Conservation (phyloP, 2,888 invertebrate species). For the Leptogaster cylindrica region DNA sequence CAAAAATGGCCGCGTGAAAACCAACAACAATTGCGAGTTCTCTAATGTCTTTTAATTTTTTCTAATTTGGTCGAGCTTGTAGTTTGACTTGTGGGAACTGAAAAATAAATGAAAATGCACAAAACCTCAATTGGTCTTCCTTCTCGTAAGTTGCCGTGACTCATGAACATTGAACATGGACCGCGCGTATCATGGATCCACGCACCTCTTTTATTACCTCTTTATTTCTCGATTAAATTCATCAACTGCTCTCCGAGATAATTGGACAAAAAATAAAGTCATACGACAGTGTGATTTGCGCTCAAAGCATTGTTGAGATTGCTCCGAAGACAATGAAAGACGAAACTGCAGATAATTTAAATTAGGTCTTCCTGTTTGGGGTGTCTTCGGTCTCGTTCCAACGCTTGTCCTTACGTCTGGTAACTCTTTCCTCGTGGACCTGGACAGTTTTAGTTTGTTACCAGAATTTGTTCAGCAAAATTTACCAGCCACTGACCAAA, state of each 20-base stretch:
- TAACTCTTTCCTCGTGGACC: not conserved
- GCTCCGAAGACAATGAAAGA: not conserved
- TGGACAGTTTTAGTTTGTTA: not conserved
- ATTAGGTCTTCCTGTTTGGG: slow-evolving; percentile 29
- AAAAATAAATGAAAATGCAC: too few relatives aligned
- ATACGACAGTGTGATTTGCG: not conserved
- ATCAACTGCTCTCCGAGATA: slow-evolving; percentile 19
- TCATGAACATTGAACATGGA: not conserved
- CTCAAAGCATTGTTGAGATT: not conserved
- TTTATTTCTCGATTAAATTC: slow-evolving; percentile 6
- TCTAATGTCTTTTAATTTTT: too few relatives aligned
- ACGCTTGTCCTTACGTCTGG: slow-evolving; percentile 24
- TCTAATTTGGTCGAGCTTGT: too few relatives aligned
- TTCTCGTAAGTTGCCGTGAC: not conserved
- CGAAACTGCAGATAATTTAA: slow-evolving; percentile 9
- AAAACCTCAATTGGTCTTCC: too few relatives aligned
- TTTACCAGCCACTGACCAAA: not conserved
- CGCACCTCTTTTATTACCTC: slow-evolving; percentile 8
- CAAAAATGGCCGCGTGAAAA: too few relatives aligned
- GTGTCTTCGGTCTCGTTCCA: too few relatives aligned
- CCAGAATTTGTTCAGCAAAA: not conserved
- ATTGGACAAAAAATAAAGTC: slow-evolving; percentile 18
- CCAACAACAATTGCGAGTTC: too few relatives aligned
- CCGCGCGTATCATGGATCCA: not conserved
- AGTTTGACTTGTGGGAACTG: too few relatives aligned